These are phyloP conservation scores for Yponomeuta plumbellus DNA, from an alignment of 2,888 invertebrate genomes.

Conservation along the genomic window DNA sequence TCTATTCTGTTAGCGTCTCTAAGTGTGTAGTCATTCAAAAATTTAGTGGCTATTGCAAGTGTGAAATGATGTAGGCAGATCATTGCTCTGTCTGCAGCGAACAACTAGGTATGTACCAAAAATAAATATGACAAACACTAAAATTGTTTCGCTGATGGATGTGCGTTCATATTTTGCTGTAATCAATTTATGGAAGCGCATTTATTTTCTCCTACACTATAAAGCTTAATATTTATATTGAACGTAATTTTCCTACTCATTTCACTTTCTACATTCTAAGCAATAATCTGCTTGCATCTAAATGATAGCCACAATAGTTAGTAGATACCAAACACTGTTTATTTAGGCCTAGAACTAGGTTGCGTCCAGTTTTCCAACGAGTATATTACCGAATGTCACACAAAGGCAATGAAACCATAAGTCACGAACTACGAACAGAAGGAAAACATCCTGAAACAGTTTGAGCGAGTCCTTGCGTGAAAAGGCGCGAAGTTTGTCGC, in stretches of 20 bases:
- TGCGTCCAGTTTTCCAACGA: too few relatives aligned
- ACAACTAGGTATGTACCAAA: background rate
- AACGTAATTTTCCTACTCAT: background rate
- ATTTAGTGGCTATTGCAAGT: background rate
- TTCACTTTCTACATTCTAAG: background rate
- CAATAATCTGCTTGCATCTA: background rate
- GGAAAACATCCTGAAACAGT: background rate
- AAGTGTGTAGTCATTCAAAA: too few relatives aligned
- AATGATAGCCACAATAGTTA: too few relatives aligned
- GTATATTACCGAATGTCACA: too few relatives aligned
- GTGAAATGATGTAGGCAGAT: background rate
- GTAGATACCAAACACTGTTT: too few relatives aligned
- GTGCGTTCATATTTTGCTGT: background rate
- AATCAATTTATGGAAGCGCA: background rate
- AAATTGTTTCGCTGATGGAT: background rate
- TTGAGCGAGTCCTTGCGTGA: background rate
- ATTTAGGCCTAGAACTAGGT: too few relatives aligned
- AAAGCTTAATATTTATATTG: background rate
- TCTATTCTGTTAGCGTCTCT: too few relatives aligned
- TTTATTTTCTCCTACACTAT: background rate
- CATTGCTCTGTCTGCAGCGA: background rate
- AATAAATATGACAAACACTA: constrained; percentile 2
- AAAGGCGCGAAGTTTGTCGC: background rate
- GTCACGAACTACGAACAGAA: too few relatives aligned
- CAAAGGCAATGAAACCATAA: too few relatives aligned